phyloP scores from a whole-genome alignment of 2,888 invertebrate species.

The Lymantria monacha region DNA sequence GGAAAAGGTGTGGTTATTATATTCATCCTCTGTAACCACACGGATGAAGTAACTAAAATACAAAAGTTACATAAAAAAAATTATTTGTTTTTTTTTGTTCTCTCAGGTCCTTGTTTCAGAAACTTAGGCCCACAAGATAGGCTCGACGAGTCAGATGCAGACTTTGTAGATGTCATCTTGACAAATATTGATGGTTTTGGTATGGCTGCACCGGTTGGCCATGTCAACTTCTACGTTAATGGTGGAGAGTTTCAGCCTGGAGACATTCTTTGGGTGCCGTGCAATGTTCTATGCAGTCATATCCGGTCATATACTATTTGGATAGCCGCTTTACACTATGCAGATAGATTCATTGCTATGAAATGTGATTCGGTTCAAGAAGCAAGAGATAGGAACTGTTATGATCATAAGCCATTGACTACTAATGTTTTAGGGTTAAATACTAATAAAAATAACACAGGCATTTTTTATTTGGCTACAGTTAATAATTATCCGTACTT shows the following conservation, averaged over 20 bases:
- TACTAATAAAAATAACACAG: slow-evolving; percentile 39
- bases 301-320: slow-evolving; percentile 42
- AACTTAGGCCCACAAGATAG: slow-evolving; percentile 54
- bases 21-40: too few species aligned
- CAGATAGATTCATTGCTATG: slow-evolving; percentile 45
- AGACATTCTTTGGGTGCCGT: slow-evolving; percentile 42
- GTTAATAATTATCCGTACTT: slow-evolving; percentile 52
- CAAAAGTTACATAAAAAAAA: too few species aligned
- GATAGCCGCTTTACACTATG: slow-evolving; percentile 46
- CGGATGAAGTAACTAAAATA: too few species aligned
- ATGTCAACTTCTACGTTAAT: slow-evolving; percentile 65
- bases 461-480: slow-evolving; percentile 50
- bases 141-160: slow-evolving; percentile 57
- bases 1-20: too few species aligned
- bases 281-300: slow-evolving; percentile 49
- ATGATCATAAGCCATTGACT: slow-evolving; percentile 37
- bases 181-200: slow-evolving; percentile 66
- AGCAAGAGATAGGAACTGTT: slow-evolving; percentile 47
- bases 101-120: slow-evolving; percentile 60
- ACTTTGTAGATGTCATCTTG: slow-evolving; percentile 55
- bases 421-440: slow-evolving; percentile 47
- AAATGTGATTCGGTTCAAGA: slow-evolving; percentile 52
- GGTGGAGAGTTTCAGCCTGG: slow-evolving; percentile 62
- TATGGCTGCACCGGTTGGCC: slow-evolving; percentile 61
- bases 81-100: neutral